Evolutionary conservation across 2,888 invertebrate species (phyloP), one percentile per base, ranked within the genome.

Genomic region (Caenorhabditis virilis): DNA sequence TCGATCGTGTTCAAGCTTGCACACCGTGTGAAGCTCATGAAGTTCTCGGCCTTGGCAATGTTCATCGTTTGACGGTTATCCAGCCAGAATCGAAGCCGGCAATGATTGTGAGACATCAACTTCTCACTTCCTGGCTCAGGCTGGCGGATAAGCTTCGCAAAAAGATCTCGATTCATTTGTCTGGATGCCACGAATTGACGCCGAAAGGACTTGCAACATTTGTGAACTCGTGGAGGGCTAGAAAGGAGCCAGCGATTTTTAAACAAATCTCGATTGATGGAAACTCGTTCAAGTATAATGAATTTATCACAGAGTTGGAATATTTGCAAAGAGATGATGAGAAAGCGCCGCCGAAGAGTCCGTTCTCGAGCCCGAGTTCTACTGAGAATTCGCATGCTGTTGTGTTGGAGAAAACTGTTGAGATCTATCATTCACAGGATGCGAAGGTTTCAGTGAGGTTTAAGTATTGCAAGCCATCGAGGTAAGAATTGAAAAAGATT

Each of bases 281-380:
- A n/a, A 56, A 53, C 7, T 60, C 65, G 20, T 65, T 56, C 45
- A 65, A 60, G 18, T 65, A 52, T 33, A 56, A 59, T 25, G 65
- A 59, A 9, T 59, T 65, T 45, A 42, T 65, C 23, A 43, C 52
- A 25, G 53, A 45, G 20, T 42, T 65, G 25, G 65, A 59, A 38
- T 23, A 18, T 9, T 50, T 64, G 7, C 64, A 64, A 35, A 35
- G 51, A 9, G 27, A 45, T 5, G 23, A 38, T 20, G 58, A 58
- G 43, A 45, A 47, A 23, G 51, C 39, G 23, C 64, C 64, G 15
- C 64, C 64, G 47, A 48, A 50, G n/a, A 58, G 54, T 38, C 64
- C 64, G n/a, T 13, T 36, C 11, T 55, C 46, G 16, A 18, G 51
- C 13, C 45, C 50, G n/a, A 58, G 53, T 15, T 41, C 43, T 15